phyloP scores from a whole-genome alignment of 2,888 invertebrate genomes.

The Lingula anatina region DNA sequence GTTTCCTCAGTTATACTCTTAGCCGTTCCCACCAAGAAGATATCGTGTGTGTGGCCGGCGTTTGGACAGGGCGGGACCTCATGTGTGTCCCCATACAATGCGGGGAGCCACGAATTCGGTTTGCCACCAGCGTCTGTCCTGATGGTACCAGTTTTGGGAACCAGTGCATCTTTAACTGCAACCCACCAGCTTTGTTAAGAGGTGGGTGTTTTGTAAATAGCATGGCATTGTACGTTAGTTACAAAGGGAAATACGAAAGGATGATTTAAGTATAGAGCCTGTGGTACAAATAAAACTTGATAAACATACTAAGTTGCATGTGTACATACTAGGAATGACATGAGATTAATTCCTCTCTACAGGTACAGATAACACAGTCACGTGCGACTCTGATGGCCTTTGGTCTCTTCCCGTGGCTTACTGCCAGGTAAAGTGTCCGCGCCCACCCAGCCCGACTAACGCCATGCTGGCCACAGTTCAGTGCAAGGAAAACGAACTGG shows the following conservation, averaged over 20 bases:
- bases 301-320: too few relatives aligned
- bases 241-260: too few relatives aligned
- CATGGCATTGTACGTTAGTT: too few relatives aligned
- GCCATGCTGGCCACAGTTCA: constrained; percentile 20
- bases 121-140: constrained; percentile 27
- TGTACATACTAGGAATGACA: too few relatives aligned
- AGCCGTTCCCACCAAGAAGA: constrained; percentile 13
- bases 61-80: too few relatives aligned
- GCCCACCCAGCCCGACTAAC: constrained; percentile 16
- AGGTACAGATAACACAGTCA: constrained; percentile 26
- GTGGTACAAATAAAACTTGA: too few relatives aligned
- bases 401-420: constrained; percentile 29
- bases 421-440: constrained; percentile 25
- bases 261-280: too few relatives aligned
- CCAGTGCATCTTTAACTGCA: constrained; percentile 34
- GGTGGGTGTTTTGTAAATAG: too few relatives aligned
- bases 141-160: constrained; percentile 25
- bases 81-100: constrained; percentile 32
- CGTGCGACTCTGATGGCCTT: constrained; percentile 27
- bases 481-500: constrained; percentile 16
- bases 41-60: constrained; percentile 22
- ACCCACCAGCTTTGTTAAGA: constrained; percentile 23
- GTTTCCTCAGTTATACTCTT: constrained; percentile 17
- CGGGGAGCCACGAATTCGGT: constrained; percentile 21
- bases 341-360: constrained; percentile 1